phyloP scores from a whole-genome alignment of 2,888 invertebrate species.

The Stenodera caucasica region DNA sequence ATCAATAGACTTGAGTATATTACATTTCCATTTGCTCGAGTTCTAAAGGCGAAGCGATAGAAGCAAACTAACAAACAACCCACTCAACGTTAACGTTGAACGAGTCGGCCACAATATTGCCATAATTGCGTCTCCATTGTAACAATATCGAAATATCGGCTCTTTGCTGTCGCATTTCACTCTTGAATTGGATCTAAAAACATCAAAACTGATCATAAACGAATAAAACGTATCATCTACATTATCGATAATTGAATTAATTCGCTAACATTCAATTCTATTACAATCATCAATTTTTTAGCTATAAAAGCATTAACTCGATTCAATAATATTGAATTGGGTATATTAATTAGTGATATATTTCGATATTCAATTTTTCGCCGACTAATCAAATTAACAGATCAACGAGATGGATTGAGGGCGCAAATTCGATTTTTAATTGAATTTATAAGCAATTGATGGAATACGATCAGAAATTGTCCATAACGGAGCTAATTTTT shows the following conservation, averaged over 20 bases:
- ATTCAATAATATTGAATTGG: no score
- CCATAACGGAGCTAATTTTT: slow-evolving; percentile 24
- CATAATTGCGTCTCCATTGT: slow-evolving; percentile 25
- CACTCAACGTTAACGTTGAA: slow-evolving; percentile 22
- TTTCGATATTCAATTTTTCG: slow-evolving; percentile 23
- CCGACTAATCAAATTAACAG: slow-evolving; percentile 38
- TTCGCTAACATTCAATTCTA: no score
- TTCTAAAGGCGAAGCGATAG: slow-evolving; percentile 11
- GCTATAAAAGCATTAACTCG: no score
- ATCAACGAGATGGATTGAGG: slow-evolving; percentile 43
- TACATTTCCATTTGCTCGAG: slow-evolving; percentile 28
- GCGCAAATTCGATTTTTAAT: slow-evolving; percentile 43
- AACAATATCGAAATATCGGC: slow-evolving; percentile 23
- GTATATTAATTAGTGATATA: neutral
- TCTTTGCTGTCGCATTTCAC: no score
- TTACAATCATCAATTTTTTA: no score
- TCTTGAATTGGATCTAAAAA: no score
- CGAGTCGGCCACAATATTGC: slow-evolving; percentile 24
- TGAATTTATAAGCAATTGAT: slow-evolving; percentile 41
- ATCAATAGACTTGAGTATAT: slow-evolving; percentile 26
- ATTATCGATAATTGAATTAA: no score
- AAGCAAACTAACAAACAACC: slow-evolving; percentile 20
- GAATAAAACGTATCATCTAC: no score
- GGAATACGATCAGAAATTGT: slow-evolving; percentile 42
- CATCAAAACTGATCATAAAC: neutral